Evolutionary conservation across 2,888 invertebrate genomes (phyloP), one percentile per base, ranked within the genome.

Genomic region (Acleris holmiana): DNA sequence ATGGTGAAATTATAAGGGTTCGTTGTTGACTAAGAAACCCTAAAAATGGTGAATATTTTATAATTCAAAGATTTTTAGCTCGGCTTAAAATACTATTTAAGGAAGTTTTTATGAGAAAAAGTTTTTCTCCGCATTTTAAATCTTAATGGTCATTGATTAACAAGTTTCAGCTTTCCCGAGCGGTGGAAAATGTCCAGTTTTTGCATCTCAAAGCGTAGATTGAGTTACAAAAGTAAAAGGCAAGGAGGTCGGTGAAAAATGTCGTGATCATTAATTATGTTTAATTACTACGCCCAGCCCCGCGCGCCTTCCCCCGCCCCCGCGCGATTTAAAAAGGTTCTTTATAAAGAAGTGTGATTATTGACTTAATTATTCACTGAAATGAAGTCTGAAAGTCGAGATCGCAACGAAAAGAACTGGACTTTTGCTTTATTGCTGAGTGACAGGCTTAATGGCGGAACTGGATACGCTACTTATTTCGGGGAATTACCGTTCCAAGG

Each of bases 311-410:
- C 18, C 35, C 50, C 23, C 44, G n/a, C 57, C 35, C 18, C 51
- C 7, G 51, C 53, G 58, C 53, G 44, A 59, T 60, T 65, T 64
- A 60, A 65, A 65, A 60, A 65, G 65, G 59, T 47, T 46, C 64
- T 55, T 54, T 49, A 59, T 21, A 55, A 65, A 65, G 55, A 65
- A 65, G 65, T 60, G 65, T 59, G 54, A 65, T 65, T 55, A 65
- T 65, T 65, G 59, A 65, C 65, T 65, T 65, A 65, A 65, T 65
- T 60, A 60, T 60, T 65, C 59, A 49, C 59, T 50, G 59, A 55
- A 55, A 65, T 64, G 58, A 58, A 60, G 63, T 57, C 62, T 44
- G 41, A 51, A 51, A 29, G 56, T 35, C 40, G 18, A 62, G 41
- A 40, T 15, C 35, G 8, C 40, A 40, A 15, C 47, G 18, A 15